These are phyloP conservation scores for Drosophila anceps DNA, from an alignment of 2,888 invertebrate species.

Conservation along the genomic window DNA sequence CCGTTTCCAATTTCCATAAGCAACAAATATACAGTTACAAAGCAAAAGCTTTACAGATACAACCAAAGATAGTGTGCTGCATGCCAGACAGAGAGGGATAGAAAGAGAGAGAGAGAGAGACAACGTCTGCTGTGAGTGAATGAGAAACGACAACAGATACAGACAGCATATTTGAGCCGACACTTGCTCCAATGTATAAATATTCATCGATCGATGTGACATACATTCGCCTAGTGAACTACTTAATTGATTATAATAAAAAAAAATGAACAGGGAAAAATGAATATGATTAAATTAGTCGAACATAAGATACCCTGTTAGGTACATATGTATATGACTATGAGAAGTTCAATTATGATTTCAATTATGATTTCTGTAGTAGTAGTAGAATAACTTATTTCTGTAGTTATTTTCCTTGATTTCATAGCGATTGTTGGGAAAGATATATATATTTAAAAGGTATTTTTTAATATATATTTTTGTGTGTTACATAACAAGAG, in stretches of 20 bases:
- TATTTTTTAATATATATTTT: background rate
- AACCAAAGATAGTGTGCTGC: conserved; percentile 3
- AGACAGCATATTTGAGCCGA: conserved; percentile 18
- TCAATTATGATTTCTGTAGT: too few relatives aligned
- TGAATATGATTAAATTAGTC: background rate
- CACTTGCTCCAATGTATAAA: conserved; percentile 68
- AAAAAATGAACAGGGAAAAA: conserved; percentile 5
- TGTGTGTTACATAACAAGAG: too few relatives aligned
- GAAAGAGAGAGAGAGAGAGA: conserved; percentile 8
- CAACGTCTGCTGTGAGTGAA: background rate
- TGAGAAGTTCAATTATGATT: background rate
- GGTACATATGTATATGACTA: background rate
- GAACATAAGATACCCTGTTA: background rate
- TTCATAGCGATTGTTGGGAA: background rate
- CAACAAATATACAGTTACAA: conserved; percentile 66
- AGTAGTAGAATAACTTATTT: background rate
- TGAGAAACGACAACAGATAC: conserved; percentile 1
- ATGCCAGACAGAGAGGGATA: background rate
- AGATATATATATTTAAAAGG: background rate
- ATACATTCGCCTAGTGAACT: conserved; percentile 64
- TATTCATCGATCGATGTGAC: conserved; percentile 69
- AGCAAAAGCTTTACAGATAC: conserved; percentile 24
- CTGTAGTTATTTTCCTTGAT: background rate
- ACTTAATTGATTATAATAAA: conserved; percentile 70
- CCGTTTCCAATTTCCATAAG: conserved; percentile 80